phyloP scores from a whole-genome alignment of 2,888 invertebrate species.

The Apoderus coryli region DNA sequence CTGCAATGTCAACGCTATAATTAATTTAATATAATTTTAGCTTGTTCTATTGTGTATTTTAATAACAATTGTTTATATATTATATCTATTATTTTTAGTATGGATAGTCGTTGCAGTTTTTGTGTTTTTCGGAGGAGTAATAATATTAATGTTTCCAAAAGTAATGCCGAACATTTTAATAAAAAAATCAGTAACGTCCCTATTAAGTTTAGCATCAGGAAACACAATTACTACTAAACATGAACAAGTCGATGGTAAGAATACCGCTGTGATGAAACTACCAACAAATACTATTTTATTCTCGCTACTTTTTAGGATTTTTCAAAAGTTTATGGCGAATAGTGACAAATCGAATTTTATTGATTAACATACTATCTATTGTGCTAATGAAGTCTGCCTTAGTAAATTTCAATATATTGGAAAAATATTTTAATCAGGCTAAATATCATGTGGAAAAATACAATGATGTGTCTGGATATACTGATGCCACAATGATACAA shows the following conservation, averaged over 20 bases:
- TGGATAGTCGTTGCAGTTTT: constrained; percentile 36
- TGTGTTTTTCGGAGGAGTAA: constrained; percentile 33
- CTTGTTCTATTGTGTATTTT: too few relatives aligned
- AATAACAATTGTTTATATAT: too few relatives aligned
- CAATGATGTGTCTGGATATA: constrained; percentile 35
- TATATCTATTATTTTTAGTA: constrained; percentile 31
- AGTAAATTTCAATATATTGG: constrained; percentile 38
- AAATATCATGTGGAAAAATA: constrained; percentile 39
- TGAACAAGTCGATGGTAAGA: constrained; percentile 18
- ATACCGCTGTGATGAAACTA: constrained; percentile 2
- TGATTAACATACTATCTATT: constrained; percentile 37
- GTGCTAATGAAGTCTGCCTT: constrained; percentile 38
- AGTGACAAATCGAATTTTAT: constrained; percentile 39
- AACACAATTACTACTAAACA: constrained; percentile 15
- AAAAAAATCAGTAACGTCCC: constrained; percentile 40
- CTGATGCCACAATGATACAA: constrained; percentile 39
- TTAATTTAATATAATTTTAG: too few relatives aligned
- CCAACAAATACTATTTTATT: constrained; percentile 4
- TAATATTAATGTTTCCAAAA: constrained; percentile 42
- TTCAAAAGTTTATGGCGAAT: constrained; percentile 36
- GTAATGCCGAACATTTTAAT: constrained; percentile 38
- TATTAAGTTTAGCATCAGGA: constrained; percentile 34
- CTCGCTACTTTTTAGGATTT: constrained; percentile 27
- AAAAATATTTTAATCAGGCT: constrained; percentile 42
- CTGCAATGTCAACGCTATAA: too few relatives aligned